These are phyloP conservation scores for Limnephilus lunatus DNA, from an alignment of 2,888 invertebrate genomes.

Conservation along the genomic window DNA sequence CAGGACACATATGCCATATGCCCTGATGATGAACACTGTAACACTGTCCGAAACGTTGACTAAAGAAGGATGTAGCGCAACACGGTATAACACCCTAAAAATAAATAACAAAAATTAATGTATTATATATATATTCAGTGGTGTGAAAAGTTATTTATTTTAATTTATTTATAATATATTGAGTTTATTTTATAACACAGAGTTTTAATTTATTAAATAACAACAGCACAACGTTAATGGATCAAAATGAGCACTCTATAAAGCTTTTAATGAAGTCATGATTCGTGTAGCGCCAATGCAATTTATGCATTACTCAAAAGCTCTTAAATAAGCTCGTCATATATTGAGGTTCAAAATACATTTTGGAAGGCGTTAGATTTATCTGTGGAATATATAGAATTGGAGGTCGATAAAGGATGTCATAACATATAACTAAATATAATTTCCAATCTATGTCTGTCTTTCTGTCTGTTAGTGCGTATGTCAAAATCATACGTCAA, in stretches of 20 bases:
- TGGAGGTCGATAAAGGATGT: background rate
- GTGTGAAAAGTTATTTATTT: no score
- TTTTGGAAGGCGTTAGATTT: background rate
- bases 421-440: background rate
- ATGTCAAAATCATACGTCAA: background rate
- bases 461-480: background rate
- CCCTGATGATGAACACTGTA: no score
- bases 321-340: background rate
- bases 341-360: background rate
- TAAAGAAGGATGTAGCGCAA: no score
- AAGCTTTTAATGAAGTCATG: background rate
- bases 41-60: no score
- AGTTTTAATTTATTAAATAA: background rate
- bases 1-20: no score
- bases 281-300: background rate
- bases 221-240: background rate
- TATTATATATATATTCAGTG: no score
- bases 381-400: background rate
- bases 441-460: background rate
- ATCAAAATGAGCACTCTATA: background rate
- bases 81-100: no score
- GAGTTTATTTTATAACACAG: no score
- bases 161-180: no score
- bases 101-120: no score
- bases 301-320: background rate